Base-by-base conservation (phyloP, 2,888 invertebrate species). In the Listrodromus nycthemerus region DNA sequence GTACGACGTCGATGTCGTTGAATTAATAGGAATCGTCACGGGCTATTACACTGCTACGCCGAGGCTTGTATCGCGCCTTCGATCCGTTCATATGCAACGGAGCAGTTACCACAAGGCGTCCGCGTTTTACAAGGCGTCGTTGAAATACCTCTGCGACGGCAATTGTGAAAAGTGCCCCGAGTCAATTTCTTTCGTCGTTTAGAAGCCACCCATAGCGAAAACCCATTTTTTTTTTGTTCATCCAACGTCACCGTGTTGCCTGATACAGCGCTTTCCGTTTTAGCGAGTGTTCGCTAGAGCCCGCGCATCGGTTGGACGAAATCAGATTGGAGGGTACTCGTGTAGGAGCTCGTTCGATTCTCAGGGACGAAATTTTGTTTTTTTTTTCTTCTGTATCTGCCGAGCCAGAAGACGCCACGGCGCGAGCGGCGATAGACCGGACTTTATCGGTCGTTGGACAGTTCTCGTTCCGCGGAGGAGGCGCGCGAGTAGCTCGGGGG, bases 11-110 rank as follows among this genome's bases (percentile, higher is more conserved):
- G 85, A 85, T 85, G 84, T 84, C 82, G 82, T 80, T 84, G 84
- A 78, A 86, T 86, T 84, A 86, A 86, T 84, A 78, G 86, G 76
- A 80, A 83, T 76, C 86, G 86, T 84, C 84, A 86, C 80, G 86
- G 82, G 65, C 82, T 80, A 86, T 86, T 86, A 86, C 84, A 67
- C 79, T 71, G 71, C 83, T 71, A 76, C 75, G 79, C 52, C 75
- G 79, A 83, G 83, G 79, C 83, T 70, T 83, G 50, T 65, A 70
- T 33, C 75, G 75, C 67, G 27, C 52, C 70, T 48, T 55, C 78
- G n/a, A 55, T 67, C 70, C 55, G 45, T 58, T 52, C 66, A 82
- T 79, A 66, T 50, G 75, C 75, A 79, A 48, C 76, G 41, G 58
- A 79, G 37, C 76, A 50, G 58, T 70, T 65, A 52, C 82, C 58